These are phyloP conservation scores for Contarinia nasturtii DNA, from an alignment of 1,140 invertebrate species.

Conservation along the genomic window DNA sequence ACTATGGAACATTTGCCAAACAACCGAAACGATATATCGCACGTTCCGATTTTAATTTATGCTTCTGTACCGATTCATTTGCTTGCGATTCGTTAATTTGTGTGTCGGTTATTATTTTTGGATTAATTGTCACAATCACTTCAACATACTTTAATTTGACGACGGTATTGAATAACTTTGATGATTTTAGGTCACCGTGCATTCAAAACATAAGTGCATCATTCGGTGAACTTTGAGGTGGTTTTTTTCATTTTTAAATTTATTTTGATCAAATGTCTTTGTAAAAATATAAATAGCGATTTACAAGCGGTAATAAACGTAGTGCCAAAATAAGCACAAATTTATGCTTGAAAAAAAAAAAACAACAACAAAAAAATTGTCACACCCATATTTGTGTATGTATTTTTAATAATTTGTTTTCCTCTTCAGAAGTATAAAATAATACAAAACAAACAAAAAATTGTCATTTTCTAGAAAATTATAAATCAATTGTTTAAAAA, in stretches of 20 bases:
- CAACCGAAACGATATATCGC: conserved; percentile 6
- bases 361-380: too few species aligned
- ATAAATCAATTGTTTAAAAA: too few species aligned
- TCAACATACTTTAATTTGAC: conserved; percentile 20
- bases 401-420: too few species aligned
- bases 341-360: too few species aligned
- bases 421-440: too few species aligned
- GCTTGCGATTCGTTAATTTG: conserved; percentile 9
- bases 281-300: too few species aligned
- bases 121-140: conserved; percentile 16
- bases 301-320: too few species aligned
- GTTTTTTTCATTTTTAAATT: neutral
- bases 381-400: too few species aligned
- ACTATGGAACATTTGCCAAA: conserved; percentile 8
- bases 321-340: too few species aligned
- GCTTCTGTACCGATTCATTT: conserved; percentile 11
- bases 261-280: neutral
- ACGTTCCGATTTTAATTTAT: conserved; percentile 12
- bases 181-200: neutral
- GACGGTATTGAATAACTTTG: conserved; percentile 6
- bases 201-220: neutral
- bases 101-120: conserved; percentile 17
- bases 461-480: too few species aligned
- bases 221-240: neutral
- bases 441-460: too few species aligned